Conservation (phyloP, 2,888 invertebrate species). For the Gastracanthus pulcherrimus region DNA sequence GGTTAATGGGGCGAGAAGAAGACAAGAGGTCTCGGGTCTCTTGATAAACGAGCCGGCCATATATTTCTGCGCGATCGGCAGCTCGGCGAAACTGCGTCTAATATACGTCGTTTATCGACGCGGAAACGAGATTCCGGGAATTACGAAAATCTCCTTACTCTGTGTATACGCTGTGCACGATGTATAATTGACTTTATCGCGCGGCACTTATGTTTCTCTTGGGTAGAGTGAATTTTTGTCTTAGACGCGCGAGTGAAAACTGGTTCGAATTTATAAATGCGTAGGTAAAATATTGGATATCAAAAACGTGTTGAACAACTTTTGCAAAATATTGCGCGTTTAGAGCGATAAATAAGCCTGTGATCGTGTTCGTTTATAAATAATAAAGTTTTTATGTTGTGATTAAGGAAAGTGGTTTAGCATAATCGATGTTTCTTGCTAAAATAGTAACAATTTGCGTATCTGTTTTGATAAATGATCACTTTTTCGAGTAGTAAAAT, state of each 20-base stretch:
- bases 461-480: background rate
- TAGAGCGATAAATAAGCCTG: slow-evolving; percentile 1
- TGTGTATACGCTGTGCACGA: background rate
- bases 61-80: slow-evolving; percentile 19
- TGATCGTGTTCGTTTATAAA: background rate
- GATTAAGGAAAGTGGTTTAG: slow-evolving; percentile 17
- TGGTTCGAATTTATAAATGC: slow-evolving; percentile 21
- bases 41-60: slow-evolving; percentile 61
- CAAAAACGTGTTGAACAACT: slow-evolving; percentile 4
- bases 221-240: background rate
- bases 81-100: background rate
- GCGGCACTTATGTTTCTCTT: slow-evolving; percentile 2
- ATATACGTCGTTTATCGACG: slow-evolving; percentile 21
- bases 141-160: slow-evolving; percentile 19
- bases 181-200: slow-evolving; percentile 42
- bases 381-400: background rate
- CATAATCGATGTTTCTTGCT: background rate
- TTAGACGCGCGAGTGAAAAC: background rate
- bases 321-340: slow-evolving; percentile 18
- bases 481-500: background rate
- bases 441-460: background rate
- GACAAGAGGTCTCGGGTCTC: slow-evolving; percentile 66
- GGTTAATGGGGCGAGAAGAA: slow-evolving; percentile 72
- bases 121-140: slow-evolving; percentile 35
- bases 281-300: background rate